Evolutionary conservation across 2,113 vertebrate species (phyloP), one percentile per base, ranked within the genome.

Genomic region (Petroica traversi): DNA sequence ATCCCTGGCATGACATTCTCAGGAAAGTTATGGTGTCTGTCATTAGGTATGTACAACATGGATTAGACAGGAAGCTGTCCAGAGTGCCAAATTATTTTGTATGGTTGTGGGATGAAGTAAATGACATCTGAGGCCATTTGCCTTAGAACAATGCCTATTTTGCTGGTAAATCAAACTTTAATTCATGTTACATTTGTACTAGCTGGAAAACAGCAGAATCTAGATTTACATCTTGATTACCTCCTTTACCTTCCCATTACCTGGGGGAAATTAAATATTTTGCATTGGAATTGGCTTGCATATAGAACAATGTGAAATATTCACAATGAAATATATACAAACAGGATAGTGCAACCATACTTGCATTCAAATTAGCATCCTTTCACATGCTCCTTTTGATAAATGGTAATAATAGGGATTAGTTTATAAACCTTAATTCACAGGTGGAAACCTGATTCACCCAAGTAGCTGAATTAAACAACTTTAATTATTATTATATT

Each of bases 181-280:
- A 84, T 90, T 92, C 79, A 11, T 75, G 49, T 73, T 85, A 64
- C 63, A 57, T 79, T 73, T 84, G 29, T 74, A 64, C 34, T 46
- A 78, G 61, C 28, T 57, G 63, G 59, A 77, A 92, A 95, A 55
- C 33, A 88, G 62, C 62, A 81, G 75, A 91, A 88, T 90, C 74
- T 86, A 74, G 83, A 91, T 96, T 96, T 95, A 94, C 81, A 91
- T 91, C 93, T 93, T 96, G 94, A 95, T 95, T 95, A 82, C 58
- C 54, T 93, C 38, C 74, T 82, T 95, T 96, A 95, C 96, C 78
- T 94, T 95, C 81, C 88, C 93, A 89, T 95, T 97, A 97, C 94
- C 94, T 91, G 58, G 46, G 91, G 91, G 93, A 96, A 95, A 95
- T 95, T 91, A 96, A 95, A 81, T 85, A 73, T 67, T 91, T 95